These are phyloP conservation scores for Pediacus dermestoides DNA, from an alignment of 2,888 invertebrate genomes.

Conservation along the genomic window DNA sequence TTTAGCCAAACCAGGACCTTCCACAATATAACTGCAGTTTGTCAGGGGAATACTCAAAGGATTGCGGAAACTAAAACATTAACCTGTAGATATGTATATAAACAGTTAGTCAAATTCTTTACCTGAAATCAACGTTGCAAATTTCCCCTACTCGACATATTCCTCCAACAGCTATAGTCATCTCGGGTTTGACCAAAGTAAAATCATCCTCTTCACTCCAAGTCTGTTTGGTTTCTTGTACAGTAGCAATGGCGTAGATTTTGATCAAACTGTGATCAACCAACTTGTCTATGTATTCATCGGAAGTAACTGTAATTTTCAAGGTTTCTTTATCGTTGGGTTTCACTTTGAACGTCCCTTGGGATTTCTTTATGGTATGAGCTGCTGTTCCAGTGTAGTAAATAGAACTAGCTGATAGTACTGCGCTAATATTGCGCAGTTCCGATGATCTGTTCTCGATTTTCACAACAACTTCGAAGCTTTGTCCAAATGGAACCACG, in stretches of 20 bases:
- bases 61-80: conserved; percentile 59
- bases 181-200: conserved; percentile 63
- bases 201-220: conserved; percentile 75
- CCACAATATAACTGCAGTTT: conserved; percentile 65
- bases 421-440: conserved; percentile 60
- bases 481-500: conserved; percentile 61
- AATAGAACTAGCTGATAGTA: conserved; percentile 62
- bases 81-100: not conserved
- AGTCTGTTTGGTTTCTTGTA: conserved; percentile 68
- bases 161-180: conserved; percentile 60
- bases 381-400: conserved; percentile 68
- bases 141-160: conserved; percentile 56
- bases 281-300: conserved; percentile 67
- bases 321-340: conserved; percentile 62
- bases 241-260: conserved; percentile 68
- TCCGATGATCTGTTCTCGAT: conserved; percentile 57
- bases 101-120: conserved; percentile 5
- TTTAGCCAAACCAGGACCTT: conserved; percentile 64
- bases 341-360: conserved; percentile 59
- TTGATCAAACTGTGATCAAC: conserved; percentile 69
- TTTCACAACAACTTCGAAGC: conserved; percentile 63
- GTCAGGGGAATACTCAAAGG: conserved; percentile 62
- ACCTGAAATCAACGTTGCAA: conserved; percentile 53
- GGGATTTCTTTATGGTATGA: conserved; percentile 59
- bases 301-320: conserved; percentile 59